Conservation (phyloP, 2,797 vertebrate genomes). For the Smutsia gigantea region DNA sequence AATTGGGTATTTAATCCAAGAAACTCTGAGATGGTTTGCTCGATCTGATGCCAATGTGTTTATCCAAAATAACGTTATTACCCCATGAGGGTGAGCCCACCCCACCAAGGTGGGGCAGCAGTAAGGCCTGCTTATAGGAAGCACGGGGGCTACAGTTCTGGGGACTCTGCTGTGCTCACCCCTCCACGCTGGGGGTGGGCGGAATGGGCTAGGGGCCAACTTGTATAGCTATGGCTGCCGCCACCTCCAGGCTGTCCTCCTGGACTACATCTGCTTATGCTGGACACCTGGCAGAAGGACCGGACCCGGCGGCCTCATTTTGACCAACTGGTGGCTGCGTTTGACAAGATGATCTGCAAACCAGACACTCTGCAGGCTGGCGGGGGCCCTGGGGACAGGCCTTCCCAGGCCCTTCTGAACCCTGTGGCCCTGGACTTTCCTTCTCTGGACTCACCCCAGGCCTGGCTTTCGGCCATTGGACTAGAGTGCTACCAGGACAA, state of each 20-base stretch:
- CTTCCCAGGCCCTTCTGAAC: slow-evolving; percentile 91
- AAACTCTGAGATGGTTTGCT: background rate
- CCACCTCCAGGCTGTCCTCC: slow-evolving; percentile 97
- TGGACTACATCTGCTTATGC: slow-evolving; percentile 96
- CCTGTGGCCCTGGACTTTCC: slow-evolving; percentile 93
- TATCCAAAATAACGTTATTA: background rate
- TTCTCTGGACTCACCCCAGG: slow-evolving; percentile 93
- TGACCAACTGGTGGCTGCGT: slow-evolving; percentile 96
- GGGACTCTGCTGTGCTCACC: background rate
- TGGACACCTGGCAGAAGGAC: slow-evolving; percentile 98
- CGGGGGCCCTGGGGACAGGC: slow-evolving; percentile 70
- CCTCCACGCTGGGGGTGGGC: rapidly evolving
- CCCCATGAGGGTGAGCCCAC: background rate
- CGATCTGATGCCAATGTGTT: background rate
- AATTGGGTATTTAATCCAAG: background rate
- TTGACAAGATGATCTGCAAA: slow-evolving; percentile 98
- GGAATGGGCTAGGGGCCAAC: background rate
- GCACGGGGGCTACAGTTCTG: too few relatives aligned
- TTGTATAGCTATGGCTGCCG: slow-evolving; percentile 84
- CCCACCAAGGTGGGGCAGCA: background rate
- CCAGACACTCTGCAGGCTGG: slow-evolving; percentile 92
- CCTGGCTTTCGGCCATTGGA: slow-evolving; percentile 97
- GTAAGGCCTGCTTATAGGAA: background rate
- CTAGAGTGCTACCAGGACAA: slow-evolving; percentile 97
- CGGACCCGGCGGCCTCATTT: slow-evolving; percentile 95